Evolutionary conservation across 2,113 vertebrate species (phyloP).

Genomic region (Tenrec ecaudatus): DNA sequence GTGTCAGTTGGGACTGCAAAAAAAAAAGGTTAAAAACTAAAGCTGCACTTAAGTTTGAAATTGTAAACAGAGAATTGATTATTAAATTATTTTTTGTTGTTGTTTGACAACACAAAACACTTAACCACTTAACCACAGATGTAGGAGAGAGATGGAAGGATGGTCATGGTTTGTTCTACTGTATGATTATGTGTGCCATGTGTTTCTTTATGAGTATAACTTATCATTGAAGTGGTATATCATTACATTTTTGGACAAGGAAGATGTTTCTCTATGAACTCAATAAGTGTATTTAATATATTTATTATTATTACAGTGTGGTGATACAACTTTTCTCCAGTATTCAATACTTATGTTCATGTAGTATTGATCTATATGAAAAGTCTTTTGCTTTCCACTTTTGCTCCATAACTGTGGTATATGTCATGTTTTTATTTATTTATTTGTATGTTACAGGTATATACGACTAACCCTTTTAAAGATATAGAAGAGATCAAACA

Average conservation of each 20-base stretch:
- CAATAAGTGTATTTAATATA: neutral
- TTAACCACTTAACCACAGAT: neutral
- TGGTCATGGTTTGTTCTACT: neutral
- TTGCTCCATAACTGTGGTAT: conserved; percentile 31
- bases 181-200: neutral
- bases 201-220: neutral
- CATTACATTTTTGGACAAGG: neutral
- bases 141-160: neutral
- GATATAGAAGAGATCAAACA: conserved; percentile 12
- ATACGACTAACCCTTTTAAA: neutral
- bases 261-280: neutral
- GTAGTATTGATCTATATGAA: neutral
- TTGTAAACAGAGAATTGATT: neutral
- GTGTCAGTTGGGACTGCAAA: neutral
- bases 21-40: conserved; percentile 43
- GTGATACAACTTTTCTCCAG: neutral
- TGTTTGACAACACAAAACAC: neutral
- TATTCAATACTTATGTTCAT: conserved; percentile 2
- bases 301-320: neutral
- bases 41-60: neutral
- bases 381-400: neutral
- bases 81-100: neutral
- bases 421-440: neutral
- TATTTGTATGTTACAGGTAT: neutral
- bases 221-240: neutral